These are phyloP conservation scores for Vulpes lagopus DNA, from an alignment of 2,113 vertebrate species.

Conservation along the genomic window DNA sequence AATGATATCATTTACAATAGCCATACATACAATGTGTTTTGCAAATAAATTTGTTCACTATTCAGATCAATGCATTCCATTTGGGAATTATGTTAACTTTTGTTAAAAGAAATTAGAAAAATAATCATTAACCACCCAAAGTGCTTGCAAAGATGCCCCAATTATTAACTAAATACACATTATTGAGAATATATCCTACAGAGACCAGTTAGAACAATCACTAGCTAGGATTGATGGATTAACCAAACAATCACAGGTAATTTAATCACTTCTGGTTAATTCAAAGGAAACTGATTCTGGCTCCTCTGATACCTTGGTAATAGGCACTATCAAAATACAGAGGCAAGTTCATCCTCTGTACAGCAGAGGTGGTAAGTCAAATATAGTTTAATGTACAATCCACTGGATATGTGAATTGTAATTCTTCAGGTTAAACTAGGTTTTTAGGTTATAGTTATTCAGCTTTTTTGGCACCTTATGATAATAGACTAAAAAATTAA, in stretches of 20 bases:
- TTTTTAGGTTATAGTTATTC: neutral
- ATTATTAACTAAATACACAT: conserved; percentile 16
- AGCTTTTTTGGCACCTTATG: neutral
- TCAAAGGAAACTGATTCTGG: conserved; percentile 2
- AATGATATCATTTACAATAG: conserved; percentile 13
- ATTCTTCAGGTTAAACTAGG: neutral
- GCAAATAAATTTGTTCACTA: conserved; percentile 1
- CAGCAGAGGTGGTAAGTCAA: neutral
- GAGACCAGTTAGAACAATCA: neutral
- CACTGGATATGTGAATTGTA: neutral
- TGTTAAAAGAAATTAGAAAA: conserved; percentile 50
- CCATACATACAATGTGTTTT: neutral
- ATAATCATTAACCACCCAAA: conserved; percentile 1
- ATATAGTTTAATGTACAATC: neutral
- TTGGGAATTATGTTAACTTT: conserved; percentile 8
- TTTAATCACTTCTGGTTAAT: conserved; percentile 22
- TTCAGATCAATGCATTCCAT: neutral
- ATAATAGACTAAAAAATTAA: conserved; percentile 20
- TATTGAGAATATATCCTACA: neutral
- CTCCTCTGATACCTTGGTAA: neutral
- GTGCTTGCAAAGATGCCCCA: conserved; percentile 25
- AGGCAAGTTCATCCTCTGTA: neutral
- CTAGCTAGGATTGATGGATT: neutral
- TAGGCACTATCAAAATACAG: neutral
- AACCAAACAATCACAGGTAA: neutral